Evolutionary conservation across 37 sponge, comb jelly and placozoan genomes (phyloP).

Genomic region (Ephydatia muelleri): DNA sequence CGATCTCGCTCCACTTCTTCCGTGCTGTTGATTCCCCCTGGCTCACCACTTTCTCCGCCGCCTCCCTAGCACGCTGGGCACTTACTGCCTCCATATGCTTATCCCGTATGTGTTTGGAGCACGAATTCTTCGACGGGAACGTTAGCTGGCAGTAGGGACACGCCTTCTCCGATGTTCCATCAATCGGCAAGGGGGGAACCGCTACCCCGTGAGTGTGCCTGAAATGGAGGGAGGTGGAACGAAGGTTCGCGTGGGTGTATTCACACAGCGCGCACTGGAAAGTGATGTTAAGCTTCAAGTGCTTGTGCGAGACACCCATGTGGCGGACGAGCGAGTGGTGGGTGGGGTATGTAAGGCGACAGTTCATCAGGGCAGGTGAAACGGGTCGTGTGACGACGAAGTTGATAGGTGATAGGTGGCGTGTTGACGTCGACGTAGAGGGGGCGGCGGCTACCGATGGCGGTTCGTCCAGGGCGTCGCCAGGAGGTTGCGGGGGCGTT

Average conservation of each 20-base stretch:
- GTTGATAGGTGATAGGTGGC: too few species aligned
- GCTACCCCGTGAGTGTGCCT: neutral
- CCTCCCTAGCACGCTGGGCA: neutral
- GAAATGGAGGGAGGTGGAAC: neutral
- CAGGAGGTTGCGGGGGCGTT: neutral
- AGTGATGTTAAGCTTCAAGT: neutral
- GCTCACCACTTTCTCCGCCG: neutral
- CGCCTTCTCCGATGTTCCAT: neutral
- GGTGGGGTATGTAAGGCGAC: neutral
- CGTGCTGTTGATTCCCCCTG: neutral
- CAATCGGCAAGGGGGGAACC: neutral
- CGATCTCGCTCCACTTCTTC: neutral
- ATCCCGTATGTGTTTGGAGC: neutral
- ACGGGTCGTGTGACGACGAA: neutral
- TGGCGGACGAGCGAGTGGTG: neutral
- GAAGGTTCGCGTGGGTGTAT: neutral
- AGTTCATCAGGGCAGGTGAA: neutral
- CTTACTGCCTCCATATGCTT: neutral
- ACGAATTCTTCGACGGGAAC: neutral
- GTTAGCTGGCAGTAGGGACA: neutral
- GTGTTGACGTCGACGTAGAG: neutral
- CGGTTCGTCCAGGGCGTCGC: neutral
- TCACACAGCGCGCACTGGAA: neutral
- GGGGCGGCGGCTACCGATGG: too few species aligned
- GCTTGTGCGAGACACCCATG: neutral